A percentile compares a stretch with the other conserved stretches of the same genome.
Evolutionary conservation across 2,113 vertebrate species (phyloP).

Genomic region (Chlorocebus sabaeus): DNA sequence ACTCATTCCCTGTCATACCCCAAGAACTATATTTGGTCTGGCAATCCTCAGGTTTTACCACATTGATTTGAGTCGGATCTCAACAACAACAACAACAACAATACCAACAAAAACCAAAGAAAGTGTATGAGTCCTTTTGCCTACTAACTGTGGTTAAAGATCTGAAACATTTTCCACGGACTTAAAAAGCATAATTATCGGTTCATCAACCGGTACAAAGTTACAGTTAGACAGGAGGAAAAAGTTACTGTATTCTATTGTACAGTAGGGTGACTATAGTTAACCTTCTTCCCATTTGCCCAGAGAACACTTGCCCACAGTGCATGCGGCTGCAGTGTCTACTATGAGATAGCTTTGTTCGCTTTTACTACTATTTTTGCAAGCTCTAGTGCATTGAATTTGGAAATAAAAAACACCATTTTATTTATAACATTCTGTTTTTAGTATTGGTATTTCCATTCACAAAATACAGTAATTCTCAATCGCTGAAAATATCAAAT

Average conservation of each 20-base stretch:
- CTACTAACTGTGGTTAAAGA: not conserved
- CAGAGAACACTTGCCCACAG: too few relatives aligned
- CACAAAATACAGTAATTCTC: too few relatives aligned
- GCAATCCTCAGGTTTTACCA: not conserved
- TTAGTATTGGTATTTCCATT: too few relatives aligned
- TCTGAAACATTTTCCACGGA: too few relatives aligned
- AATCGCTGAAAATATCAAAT: too few relatives aligned
- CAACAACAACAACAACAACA: not conserved
- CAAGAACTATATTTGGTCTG: not conserved
- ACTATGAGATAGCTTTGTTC: too few relatives aligned
- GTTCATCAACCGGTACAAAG: not conserved
- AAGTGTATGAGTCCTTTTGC: not conserved
- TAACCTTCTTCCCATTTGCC: not conserved
- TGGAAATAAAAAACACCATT: too few relatives aligned
- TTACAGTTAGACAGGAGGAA: not conserved
- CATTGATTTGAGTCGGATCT: not conserved
- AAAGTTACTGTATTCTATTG: not conserved
- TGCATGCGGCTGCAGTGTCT: too few relatives aligned
- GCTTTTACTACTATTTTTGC: too few relatives aligned
- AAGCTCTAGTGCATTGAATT: too few relatives aligned
- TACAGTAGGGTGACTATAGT: not conserved
- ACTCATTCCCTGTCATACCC: not conserved
- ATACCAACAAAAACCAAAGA: not conserved
- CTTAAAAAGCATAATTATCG: too few relatives aligned
- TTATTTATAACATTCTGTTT: too few relatives aligned